Base-by-base conservation (phyloP, 2,888 invertebrate species). In the Torymus auratus region DNA sequence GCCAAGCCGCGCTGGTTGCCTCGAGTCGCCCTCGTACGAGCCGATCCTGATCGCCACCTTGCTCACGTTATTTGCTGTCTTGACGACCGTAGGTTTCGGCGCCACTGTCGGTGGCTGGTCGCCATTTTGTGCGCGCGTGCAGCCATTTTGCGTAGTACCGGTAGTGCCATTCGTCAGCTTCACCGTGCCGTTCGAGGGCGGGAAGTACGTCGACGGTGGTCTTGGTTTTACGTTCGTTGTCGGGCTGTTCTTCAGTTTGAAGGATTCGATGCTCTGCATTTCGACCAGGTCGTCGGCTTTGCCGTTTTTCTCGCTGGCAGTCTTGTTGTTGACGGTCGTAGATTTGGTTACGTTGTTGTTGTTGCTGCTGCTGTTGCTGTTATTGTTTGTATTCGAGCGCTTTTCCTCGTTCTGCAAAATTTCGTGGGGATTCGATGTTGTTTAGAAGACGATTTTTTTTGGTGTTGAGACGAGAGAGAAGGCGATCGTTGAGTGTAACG, bases 261-360 rank as follows among this genome's bases (percentile, higher is more conserved):
- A 95, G 5, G 95, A 95, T 89, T 96, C 95, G 85, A 96, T 91
- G 23, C 95, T 95, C 86, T 95, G 94, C 92, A 95, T 93, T 90
- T 96, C 96, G 13, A 94, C 95, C 55, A 93, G 92, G 82, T 94
- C 94, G 68, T 91, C 91, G 41, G 41, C 41, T 41, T 41, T 41
- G 7, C 1, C 41, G 7, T 10, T 41, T 7, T 41, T 41, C 41
- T 41, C 7, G 7, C 7, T 41, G 41, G 41, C 41, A 41, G 41
- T 41, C 41, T 41, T 41, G 0, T 5, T 41, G 41, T 28, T 28
- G 28, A 2, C 5, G 4, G 41, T 41, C 7, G 41, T 41, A 1
- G 41, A 41, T 41, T 41, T 41, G 41, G 41, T 41, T 41, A 41
- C 7, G 41, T 41, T 41, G 41, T 41, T 28, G 28, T 28, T 41